Base-by-base conservation (phyloP, 2,797 vertebrate species). In the Centropyge bicolor region DNA sequence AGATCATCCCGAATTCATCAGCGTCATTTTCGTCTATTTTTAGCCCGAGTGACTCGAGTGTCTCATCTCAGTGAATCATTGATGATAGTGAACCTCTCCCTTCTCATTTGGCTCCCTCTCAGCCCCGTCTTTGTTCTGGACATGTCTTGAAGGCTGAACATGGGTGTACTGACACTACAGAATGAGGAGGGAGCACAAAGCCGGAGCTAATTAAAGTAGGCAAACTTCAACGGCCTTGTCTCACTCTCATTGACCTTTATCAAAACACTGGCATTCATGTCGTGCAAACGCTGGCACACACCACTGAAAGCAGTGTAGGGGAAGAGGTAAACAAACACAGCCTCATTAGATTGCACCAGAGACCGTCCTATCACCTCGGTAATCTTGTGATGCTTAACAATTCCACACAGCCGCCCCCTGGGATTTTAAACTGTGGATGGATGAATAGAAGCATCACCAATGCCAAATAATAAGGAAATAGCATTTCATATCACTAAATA, bases 231-330 rank as follows among this genome's bases (percentile, higher is more conserved):
- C 85, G 55, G 87, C 88, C 91, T 83, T 91, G 91, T 91, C 93
- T 94, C 90, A 84, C 91, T 91, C 89, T 91, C 93, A 87, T 89
- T 94, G 94, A 95, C 94, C 94, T 95, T 95, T 94, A 93, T 93
- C 94, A 93, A 92, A 91, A 91, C 89, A 88, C 91, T 93, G 93
- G 91, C 93, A 90, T 92, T 93, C 91, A 89, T 91, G 93, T 91
- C 83, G 78, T 84, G 86, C 89, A 92, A 91, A 89, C 84, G 77
- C 87, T 91, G 90, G 83, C 88, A 91, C 86, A 89, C 89, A 90
- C 82, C 84, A 56, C 80, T 78, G 83, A 84, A 84, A 84, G 87
- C 84, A 46, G 76, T 64, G 83, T 46, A 76, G 69, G 61, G 73
- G 66, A 76, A 78, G 76, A 86, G 76, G 90, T 95, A 93, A 95